phyloP scores from a whole-genome alignment of 2,797 vertebrate species.

The Naso thynnoides region DNA sequence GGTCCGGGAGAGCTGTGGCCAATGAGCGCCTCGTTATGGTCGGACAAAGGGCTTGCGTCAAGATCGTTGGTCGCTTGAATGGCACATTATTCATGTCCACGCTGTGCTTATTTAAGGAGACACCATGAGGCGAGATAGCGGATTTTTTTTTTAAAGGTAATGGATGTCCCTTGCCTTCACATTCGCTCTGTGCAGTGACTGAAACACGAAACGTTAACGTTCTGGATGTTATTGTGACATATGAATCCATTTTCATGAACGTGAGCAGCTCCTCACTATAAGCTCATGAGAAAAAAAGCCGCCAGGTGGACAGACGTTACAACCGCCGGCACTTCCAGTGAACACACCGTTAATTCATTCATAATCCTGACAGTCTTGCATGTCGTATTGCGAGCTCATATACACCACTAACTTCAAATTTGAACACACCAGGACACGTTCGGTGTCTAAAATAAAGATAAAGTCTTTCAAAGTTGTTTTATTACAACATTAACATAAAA shows the following conservation, averaged over 20 bases:
- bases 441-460: background rate
- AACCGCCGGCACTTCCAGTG: background rate
- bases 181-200: background rate
- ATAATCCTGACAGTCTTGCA: constrained; percentile 4
- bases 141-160: constrained; percentile 31
- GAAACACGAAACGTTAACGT: accelerated
- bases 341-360: constrained; percentile 47
- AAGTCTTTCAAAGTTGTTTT: background rate
- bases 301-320: constrained; percentile 5
- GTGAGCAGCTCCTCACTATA: background rate
- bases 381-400: background rate
- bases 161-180: background rate
- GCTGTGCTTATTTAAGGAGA: constrained; percentile 75
- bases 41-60: constrained; percentile 75
- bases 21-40: constrained; percentile 66
- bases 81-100: constrained; percentile 74
- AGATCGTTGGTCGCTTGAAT: constrained; percentile 59
- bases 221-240: background rate
- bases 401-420: background rate
- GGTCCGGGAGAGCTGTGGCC: constrained; percentile 83
- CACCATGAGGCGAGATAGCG: constrained; percentile 60
- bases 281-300: constrained; percentile 15
- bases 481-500: accelerated
- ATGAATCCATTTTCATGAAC: accelerated
- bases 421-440: accelerated